Evolutionary conservation across 2,888 invertebrate genomes (phyloP), one percentile per base, ranked within the genome.

Genomic region (Troglohyphantes excavatus): DNA sequence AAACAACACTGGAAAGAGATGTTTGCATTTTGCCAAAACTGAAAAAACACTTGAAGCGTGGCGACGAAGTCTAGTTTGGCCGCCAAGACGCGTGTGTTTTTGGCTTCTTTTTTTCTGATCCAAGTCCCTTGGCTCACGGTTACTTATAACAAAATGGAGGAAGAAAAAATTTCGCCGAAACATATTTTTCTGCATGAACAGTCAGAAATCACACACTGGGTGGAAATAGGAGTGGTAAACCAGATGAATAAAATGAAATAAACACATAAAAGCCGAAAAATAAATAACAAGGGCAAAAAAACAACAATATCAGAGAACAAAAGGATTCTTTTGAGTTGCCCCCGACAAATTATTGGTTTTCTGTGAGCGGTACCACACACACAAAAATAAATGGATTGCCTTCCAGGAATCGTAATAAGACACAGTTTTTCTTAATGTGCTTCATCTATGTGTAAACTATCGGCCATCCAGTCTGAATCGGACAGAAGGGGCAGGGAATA

Each of bases 111-210:
- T 70, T 33, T 17, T 46, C 46, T 75, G 29, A 19, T 67, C 43
- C 17, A 21, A 29, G 27, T 53, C 26, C 63, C 84, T 75, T 59
- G 23, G 67, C 27, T 29, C 43, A 39, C 29, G 43, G 65, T 53
- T 75, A 67, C 53, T 75, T 84, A 67, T 53, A 65, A 33, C 23
- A 72, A 72, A 27, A 43, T 19, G 43, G 46, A 61, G 33, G 61
- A 63, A 39, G 39, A 78, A 46, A 46, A 29, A 39, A 59, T 70
- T 59, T 68, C 82, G 13, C 26, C 46, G 39, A 75, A 59, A 67
- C 46, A 85, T 76, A 75, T 76, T 76, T 75, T 85, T 85, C 85
- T 68, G 68, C 85, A 76, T 85, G 75, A 76, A n/a, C 43, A 72
- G 21, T 21, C 68, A 75, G 33, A 43, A 73, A 68, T 61, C 78